These are phyloP conservation scores for Seladonia tumulorum DNA, from an alignment of 2,888 invertebrate species.

Conservation along the genomic window DNA sequence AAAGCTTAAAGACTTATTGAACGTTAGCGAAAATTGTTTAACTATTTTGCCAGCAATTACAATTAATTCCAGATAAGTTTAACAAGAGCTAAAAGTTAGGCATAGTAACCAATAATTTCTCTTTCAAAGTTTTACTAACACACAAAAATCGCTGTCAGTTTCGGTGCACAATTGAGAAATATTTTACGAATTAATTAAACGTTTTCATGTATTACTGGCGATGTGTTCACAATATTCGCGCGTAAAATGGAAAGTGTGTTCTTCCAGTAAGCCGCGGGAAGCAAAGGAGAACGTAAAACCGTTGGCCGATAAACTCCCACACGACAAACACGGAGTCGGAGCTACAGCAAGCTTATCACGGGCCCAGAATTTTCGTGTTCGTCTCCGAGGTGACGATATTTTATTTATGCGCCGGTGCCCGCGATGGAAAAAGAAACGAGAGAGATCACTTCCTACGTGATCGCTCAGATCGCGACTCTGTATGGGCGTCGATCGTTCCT, in stretches of 20 bases:
- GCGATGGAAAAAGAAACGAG: slow-evolving; percentile 25
- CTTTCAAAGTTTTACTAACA: neutral
- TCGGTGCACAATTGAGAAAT: neutral
- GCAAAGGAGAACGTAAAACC: slow-evolving; percentile 9
- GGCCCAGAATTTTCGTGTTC: slow-evolving; percentile 31
- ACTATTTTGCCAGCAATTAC: too few species aligned
- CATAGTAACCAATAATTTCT: too few species aligned
- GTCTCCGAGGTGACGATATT: slow-evolving; percentile 35
- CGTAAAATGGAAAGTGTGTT: neutral
- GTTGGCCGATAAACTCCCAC: slow-evolving; percentile 42
- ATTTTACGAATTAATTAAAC: neutral
- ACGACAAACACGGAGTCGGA: neutral
- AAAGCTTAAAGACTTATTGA: too few species aligned
- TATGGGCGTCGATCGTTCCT: slow-evolving; percentile 62
- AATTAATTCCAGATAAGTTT: too few species aligned
- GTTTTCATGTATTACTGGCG: neutral
- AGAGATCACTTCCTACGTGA: slow-evolving; percentile 62
- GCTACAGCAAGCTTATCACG: slow-evolving; percentile 24
- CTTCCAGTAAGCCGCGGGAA: neutral
- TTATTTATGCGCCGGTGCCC: slow-evolving; percentile 44
- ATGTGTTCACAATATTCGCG: neutral
- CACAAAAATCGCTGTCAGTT: neutral
- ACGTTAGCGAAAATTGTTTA: too few species aligned
- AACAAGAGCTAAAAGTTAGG: too few species aligned
- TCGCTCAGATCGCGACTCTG: slow-evolving; percentile 41